These are phyloP conservation scores for Scartelaos histophorus DNA, from an alignment of 2,113 vertebrate species.

Conservation along the genomic window DNA sequence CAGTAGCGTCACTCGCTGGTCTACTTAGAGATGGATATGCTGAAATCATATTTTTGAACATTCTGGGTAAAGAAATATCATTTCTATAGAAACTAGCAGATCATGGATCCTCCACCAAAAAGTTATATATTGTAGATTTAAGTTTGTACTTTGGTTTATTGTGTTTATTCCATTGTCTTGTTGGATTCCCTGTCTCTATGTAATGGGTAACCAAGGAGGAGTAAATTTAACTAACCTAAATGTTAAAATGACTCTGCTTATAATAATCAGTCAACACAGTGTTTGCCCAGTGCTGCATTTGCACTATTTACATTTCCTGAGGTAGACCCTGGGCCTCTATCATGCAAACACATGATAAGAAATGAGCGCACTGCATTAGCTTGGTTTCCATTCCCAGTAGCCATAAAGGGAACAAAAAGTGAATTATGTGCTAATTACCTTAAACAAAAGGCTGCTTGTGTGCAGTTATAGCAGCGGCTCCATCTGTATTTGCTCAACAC, in stretches of 20 bases:
- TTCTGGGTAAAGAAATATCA: too few relatives aligned
- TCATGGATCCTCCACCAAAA: not conserved
- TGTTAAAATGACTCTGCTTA: not conserved
- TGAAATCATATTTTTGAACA: too few relatives aligned
- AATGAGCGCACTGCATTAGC: slow-evolving; percentile 8
- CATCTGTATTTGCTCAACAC: slow-evolving; percentile 47
- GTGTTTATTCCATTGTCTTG: not conserved
- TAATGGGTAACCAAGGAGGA: too few relatives aligned
- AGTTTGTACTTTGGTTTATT: not conserved
- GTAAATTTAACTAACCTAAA: not conserved
- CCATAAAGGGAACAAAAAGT: slow-evolving; percentile 15
- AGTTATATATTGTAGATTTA: not conserved
- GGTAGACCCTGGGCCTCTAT: not conserved
- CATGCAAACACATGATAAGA: slow-evolving; percentile 20
- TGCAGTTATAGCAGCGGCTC: slow-evolving; percentile 27
- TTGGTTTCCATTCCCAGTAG: slow-evolving; percentile 13
- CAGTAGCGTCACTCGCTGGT: too few relatives aligned
- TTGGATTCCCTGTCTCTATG: too few relatives aligned
- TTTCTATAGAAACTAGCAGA: not conserved
- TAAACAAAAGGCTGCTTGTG: slow-evolving; percentile 24
- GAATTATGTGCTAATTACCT: slow-evolving; percentile 24
- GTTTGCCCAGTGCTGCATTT: slow-evolving; percentile 1
- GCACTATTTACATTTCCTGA: slow-evolving; percentile 16
- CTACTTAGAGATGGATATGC: too few relatives aligned
- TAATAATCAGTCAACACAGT: not conserved